Evolutionary conservation across 2,797 vertebrate species (phyloP).

Genomic region (Thaleichthys pacificus): DNA sequence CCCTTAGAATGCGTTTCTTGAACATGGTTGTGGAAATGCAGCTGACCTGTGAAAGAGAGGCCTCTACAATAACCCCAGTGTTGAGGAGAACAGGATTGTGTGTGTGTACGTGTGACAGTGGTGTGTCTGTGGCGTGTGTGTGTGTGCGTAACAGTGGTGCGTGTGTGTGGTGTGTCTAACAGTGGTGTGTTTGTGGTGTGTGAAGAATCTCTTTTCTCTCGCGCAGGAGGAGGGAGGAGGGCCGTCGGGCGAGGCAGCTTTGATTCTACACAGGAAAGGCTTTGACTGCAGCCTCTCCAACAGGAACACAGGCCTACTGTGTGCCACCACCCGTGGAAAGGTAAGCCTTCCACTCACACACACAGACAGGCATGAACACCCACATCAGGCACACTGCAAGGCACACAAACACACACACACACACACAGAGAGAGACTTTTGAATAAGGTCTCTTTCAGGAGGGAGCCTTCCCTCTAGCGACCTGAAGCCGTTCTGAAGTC

Average conservation of each 20-base stretch:
- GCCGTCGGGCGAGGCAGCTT: constrained; percentile 84
- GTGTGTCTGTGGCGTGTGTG: no score
- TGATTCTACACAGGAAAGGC: constrained; percentile 89
- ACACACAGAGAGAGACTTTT: no score
- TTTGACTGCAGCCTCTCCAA: constrained; percentile 85
- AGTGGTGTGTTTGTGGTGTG: constrained; percentile 23
- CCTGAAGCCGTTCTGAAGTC: background rate
- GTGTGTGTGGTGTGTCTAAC: background rate
- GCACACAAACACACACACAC: background rate
- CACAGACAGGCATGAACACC: background rate
- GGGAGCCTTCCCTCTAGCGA: background rate
- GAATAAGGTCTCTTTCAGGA: background rate
- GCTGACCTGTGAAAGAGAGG: constrained; percentile 34
- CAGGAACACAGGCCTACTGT: constrained; percentile 70
- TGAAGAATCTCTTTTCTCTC: constrained; percentile 4
- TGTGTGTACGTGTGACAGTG: background rate
- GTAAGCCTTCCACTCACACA: constrained; percentile 54
- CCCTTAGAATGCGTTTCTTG: background rate
- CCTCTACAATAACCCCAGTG: constrained; percentile 22
- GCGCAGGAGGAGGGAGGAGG: constrained; percentile 79
- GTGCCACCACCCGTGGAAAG: constrained; percentile 84
- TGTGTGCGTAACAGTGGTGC: background rate
- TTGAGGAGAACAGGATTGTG: background rate
- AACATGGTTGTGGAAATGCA: constrained; percentile 20
- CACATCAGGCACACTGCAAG: background rate